Evolutionary conservation across 2,797 vertebrate genomes (phyloP), one percentile per base, ranked within the genome.

Genomic region (Sphaeramia orbicularis): DNA sequence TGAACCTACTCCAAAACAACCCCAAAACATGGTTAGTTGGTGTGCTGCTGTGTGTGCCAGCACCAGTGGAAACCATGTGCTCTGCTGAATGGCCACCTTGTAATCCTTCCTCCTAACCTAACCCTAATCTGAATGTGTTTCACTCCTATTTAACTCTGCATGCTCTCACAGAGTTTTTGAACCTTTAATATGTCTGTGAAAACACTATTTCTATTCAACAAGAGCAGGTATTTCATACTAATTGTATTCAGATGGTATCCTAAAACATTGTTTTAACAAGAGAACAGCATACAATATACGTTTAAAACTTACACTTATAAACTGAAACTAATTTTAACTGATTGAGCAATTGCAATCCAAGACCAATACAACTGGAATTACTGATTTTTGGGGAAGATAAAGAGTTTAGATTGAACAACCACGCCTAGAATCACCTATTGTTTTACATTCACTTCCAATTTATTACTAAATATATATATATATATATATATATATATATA

Each of bases 1-100:
- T 97, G 95, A 98, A 94, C 93, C 95, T 97, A 76, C 96, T 99
- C 32, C 97, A 96, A 96, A 97, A 94, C 95, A 95, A 87, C 91
- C 95, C 95, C 76, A 86, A 58, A 76, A 62, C 94, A 95, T 95
- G 97, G 98, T 99, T 95, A 99, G 98, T 99, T 90, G 92, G 95
- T 92, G 84, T 92, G 92, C 88, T 87, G 90, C 91, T 86, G 89
- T 86, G 83, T 87, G 84, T 68, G 85, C 59, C 83, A 76, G 67
- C 65, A 75, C 64, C 72, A 55, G 68, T 58, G 80, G 76, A 81
- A 75, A 73, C 58, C 62, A 51, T 78, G 70, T 78, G 72, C 54
- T 68, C 57, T 65, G 78, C 48, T 85, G 62, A 80, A 53, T 35
- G 40, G 65, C 71, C 50, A 55, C 62, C 43, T 51, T 18, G 11